Percentiles rank a stretch among this genome's conserved stretches.
phyloP scores from a whole-genome alignment of 2,888 invertebrate species.

The Stratiomys singularior region DNA sequence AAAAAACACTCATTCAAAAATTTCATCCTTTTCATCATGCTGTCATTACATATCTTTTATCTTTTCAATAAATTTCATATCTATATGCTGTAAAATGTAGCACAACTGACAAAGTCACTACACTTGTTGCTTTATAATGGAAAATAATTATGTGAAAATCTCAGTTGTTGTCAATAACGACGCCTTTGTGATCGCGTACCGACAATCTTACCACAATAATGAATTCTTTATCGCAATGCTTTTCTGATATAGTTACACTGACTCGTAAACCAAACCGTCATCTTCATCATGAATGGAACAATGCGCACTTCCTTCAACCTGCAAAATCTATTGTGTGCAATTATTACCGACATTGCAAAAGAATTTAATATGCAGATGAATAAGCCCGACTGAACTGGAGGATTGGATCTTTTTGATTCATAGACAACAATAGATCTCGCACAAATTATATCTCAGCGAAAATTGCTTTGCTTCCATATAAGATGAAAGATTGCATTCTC shows the following conservation, averaged over 20 bases:
- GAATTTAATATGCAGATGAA: constrained; percentile 32
- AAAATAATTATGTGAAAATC: constrained; percentile 17
- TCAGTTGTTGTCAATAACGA: not conserved
- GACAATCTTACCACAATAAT: constrained; percentile 7
- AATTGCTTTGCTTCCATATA: not conserved
- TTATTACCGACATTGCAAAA: constrained; percentile 10
- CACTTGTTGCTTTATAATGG: constrained; percentile 16
- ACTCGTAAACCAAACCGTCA: not conserved
- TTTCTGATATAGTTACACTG: not conserved
- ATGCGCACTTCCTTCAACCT: not conserved
- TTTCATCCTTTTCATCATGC: too few relatives aligned
- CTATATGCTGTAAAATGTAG: not conserved
- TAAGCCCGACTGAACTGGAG: not conserved
- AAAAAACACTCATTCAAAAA: too few relatives aligned
- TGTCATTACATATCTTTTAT: not conserved
- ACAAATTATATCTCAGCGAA: constrained; percentile 15
- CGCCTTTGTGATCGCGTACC: not conserved
- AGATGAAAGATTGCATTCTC: not conserved
- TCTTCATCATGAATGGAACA: not conserved
- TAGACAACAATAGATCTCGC: constrained; percentile 1
- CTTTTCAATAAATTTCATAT: not conserved
- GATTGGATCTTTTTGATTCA: not conserved
- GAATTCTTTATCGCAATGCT: not conserved
- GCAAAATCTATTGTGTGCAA: not conserved
- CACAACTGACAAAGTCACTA: constrained; percentile 27